A percentile compares a stretch with the other conserved stretches of the same genome.
Conservation (phyloP, 2,797 vertebrate species). For the Meriones psammophilus region DNA sequence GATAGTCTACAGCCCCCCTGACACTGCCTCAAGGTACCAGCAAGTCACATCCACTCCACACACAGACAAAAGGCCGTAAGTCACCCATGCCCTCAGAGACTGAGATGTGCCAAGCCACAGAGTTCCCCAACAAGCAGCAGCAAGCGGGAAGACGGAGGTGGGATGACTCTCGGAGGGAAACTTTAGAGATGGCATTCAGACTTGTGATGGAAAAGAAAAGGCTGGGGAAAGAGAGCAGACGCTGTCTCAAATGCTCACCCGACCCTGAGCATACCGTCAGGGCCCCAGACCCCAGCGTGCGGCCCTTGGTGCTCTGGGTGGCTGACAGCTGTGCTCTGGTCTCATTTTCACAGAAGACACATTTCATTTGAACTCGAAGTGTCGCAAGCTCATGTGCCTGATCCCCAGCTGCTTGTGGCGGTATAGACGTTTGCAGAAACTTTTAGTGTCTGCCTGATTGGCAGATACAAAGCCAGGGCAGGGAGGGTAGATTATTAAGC, state of each 20-base stretch:
- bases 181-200: neutral
- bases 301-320: neutral
- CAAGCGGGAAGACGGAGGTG: neutral
- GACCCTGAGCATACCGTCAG: neutral
- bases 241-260: neutral
- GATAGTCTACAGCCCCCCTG: neutral
- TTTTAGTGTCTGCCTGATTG: neutral
- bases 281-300: neutral
- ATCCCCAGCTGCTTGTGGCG: neutral
- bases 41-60: neutral
- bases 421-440: neutral
- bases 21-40: conserved; percentile 62
- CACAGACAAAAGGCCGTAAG: conserved; percentile 74
- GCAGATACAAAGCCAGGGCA: neutral
- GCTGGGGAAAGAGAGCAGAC: no score
- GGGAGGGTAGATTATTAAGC: neutral
- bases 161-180: neutral
- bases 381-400: neutral
- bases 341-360: neutral
- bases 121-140: neutral
- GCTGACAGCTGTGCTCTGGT: neutral
- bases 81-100: conserved; percentile 65
- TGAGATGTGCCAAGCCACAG: neutral
- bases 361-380: neutral
- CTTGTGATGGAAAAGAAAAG: neutral